A percentile compares a stretch with the other conserved stretches of the same genome.
Evolutionary conservation across 53 echinoderm and acorn worm species (phyloP).

Genomic region (Paracentrotus lividus): DNA sequence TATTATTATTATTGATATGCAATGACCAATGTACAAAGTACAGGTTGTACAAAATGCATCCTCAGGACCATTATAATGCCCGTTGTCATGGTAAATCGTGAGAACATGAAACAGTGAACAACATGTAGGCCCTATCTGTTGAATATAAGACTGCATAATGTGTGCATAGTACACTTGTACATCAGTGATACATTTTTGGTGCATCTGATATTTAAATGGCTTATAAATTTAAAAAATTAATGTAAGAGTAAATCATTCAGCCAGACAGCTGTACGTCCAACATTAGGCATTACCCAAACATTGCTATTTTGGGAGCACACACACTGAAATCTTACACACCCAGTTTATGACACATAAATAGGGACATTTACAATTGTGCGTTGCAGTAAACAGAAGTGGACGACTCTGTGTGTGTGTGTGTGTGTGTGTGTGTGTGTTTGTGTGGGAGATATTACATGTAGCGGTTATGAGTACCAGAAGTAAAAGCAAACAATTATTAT

Average conservation of each 20-base stretch:
- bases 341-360: conserved; percentile 1
- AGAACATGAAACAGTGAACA: no score
- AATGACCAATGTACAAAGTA: no score
- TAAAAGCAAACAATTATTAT: conserved; percentile 10
- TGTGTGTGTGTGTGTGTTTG: neutral
- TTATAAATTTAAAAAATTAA: neutral
- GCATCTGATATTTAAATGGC: neutral
- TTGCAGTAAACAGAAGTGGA: neutral
- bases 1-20: no score
- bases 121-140: neutral
- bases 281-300: conserved; percentile 4
- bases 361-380: conserved; percentile 1
- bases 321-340: conserved; percentile 10
- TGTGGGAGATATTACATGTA: no score
- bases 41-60: no score
- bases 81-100: no score
- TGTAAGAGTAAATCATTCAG: neutral
- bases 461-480: neutral
- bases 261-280: neutral
- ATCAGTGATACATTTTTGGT: neutral
- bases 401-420: neutral
- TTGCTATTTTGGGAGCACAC: neutral
- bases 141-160: no score
- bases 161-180: neutral
- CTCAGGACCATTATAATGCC: no score